Evolutionary conservation across 35 echinoderm and acorn worm genomes (phyloP).

Genomic region (Heliocidaris erythrogramma): DNA sequence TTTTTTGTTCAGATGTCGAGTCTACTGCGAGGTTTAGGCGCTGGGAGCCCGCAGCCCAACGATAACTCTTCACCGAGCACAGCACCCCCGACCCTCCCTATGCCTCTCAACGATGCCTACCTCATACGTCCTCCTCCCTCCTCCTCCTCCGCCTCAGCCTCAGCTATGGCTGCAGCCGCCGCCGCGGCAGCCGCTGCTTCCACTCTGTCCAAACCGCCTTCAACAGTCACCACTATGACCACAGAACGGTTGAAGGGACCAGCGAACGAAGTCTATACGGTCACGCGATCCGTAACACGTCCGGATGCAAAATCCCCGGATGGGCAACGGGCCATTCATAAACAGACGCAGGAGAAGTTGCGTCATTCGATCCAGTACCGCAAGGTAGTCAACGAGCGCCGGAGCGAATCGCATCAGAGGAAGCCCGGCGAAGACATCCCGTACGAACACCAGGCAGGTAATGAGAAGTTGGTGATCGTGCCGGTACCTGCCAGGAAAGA

Average conservation of each 20-base stretch:
- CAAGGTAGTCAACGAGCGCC: conserved; percentile 26
- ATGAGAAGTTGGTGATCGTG: neutral
- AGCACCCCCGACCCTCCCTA: conserved; percentile 18
- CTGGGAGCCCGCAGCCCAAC: conserved; percentile 17
- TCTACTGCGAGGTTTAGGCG: conserved; percentile 30
- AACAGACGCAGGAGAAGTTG: conserved; percentile 20
- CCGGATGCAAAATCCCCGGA: neutral
- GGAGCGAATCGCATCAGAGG: neutral
- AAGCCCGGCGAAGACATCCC: neutral
- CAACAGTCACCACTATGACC: conserved; percentile 32
- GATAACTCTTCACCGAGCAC: conserved; percentile 3
- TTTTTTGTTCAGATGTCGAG: conserved; percentile 30
- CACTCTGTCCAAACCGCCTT: neutral
- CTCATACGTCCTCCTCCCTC: neutral
- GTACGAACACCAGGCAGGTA: neutral
- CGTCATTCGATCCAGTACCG: conserved; percentile 13
- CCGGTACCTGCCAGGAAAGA: neutral
- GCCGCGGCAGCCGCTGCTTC: neutral
- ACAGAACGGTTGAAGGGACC: conserved; percentile 22
- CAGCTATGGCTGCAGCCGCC: neutral
- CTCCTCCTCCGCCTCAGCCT: neutral
- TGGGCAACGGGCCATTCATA: conserved; percentile 26
- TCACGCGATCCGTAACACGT: conserved; percentile 24
- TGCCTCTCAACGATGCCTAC: conserved; percentile 43
- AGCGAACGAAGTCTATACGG: conserved; percentile 29